Percentiles rank a stretch among this genome's conserved stretches.
Evolutionary conservation across 2,113 vertebrate genomes (phyloP).

Genomic region (Alouatta palliata): DNA sequence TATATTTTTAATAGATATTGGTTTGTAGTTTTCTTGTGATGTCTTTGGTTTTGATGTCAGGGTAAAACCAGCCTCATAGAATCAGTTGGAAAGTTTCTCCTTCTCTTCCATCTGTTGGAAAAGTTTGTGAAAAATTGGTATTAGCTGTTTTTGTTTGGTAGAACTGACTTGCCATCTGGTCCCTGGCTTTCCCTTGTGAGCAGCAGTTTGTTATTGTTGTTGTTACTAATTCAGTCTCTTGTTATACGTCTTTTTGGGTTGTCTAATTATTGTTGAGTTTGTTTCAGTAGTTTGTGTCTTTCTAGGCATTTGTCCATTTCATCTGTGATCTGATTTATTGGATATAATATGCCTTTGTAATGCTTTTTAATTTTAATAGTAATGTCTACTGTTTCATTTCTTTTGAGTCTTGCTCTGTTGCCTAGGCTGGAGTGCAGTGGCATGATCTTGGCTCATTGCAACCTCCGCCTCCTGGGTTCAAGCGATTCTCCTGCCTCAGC

Average conservation of each 20-base stretch:
- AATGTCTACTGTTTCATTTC: not conserved
- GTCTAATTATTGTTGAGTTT: not conserved
- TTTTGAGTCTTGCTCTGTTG: not conserved
- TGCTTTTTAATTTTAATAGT: not conserved
- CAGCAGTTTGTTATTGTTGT: not conserved
- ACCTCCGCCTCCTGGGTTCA: too few species aligned
- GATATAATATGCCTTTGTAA: not conserved
- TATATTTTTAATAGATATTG: not conserved
- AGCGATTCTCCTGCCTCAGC: too few species aligned
- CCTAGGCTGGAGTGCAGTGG: too few species aligned
- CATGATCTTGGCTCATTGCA: too few species aligned
- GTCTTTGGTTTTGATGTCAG: not conserved
- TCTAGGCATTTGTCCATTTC: not conserved
- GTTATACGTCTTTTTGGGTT: not conserved
- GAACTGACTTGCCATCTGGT: not conserved
- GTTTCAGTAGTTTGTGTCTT: not conserved
- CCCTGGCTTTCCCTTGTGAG: not conserved
- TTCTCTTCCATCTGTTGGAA: not conserved
- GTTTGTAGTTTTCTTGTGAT: not conserved
- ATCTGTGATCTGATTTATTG: not conserved
- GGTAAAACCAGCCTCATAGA: not conserved
- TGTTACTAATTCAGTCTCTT: not conserved
- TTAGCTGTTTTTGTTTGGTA: not conserved
- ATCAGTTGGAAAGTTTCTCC: not conserved
- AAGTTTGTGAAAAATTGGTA: not conserved